Evolutionary conservation across 2,113 vertebrate genomes (phyloP).

Genomic region (Pogonocichla stellata): DNA sequence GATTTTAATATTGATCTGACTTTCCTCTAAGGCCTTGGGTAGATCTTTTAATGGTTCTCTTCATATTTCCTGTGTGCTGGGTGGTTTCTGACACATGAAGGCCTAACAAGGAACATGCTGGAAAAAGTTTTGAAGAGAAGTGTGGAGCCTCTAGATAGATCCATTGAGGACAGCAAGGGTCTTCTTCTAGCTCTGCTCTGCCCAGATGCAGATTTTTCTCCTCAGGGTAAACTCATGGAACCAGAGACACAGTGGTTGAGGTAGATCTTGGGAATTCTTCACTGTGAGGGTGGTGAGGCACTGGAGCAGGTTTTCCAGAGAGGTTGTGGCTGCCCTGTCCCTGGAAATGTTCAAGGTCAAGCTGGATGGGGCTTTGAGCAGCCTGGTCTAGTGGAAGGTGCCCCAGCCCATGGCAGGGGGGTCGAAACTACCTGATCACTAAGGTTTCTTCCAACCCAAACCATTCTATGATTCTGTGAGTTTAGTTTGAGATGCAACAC

Average conservation of each 20-base stretch:
- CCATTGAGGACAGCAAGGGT: not conserved
- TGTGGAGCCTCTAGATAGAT: not conserved
- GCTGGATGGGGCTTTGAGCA: not conserved
- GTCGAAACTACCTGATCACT: not conserved
- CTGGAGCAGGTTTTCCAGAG: not conserved
- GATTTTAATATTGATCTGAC: not conserved
- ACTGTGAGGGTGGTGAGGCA: not conserved
- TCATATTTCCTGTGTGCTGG: not conserved
- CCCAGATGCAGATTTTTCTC: not conserved
- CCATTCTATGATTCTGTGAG: not conserved
- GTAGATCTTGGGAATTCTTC: not conserved
- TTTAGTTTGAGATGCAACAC: not conserved
- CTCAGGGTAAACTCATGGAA: not conserved
- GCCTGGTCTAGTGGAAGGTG: not conserved
- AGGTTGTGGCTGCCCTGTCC: not conserved
- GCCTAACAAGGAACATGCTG: not conserved
- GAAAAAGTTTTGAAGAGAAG: not conserved
- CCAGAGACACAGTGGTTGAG: not conserved
- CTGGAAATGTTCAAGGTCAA: not conserved
- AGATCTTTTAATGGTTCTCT: not conserved
- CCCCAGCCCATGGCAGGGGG: too few relatives aligned
- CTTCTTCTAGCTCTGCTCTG: not conserved
- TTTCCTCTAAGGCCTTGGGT: not conserved
- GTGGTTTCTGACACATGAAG: not conserved
- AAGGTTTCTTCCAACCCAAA: not conserved